Evolutionary conservation across 2,113 vertebrate genomes (phyloP).

Genomic region (Ivindomyrus marchei): DNA sequence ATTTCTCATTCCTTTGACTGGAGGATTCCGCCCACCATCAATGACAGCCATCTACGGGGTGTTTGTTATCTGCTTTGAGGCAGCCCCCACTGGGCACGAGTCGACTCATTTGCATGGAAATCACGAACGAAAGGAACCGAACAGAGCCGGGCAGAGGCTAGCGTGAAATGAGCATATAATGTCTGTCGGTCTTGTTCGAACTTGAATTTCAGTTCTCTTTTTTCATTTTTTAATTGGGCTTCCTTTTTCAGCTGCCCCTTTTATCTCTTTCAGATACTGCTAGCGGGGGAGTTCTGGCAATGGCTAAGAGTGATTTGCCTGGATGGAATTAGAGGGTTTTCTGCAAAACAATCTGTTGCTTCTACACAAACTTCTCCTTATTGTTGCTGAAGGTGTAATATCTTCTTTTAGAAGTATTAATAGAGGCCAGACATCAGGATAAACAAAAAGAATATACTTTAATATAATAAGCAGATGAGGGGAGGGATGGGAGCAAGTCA

Average conservation of each 20-base stretch:
- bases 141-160: neutral
- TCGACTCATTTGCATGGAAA: neutral
- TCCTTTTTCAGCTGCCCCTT: neutral
- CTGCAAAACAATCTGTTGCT: neutral
- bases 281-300: neutral
- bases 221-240: constrained; percentile 8
- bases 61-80: neutral
- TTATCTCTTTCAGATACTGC: neutral
- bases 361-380: neutral
- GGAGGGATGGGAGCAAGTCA: too few relatives aligned
- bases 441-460: neutral
- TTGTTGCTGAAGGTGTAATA: neutral
- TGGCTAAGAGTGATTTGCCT: neutral
- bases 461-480: neutral
- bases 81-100: neutral
- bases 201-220: neutral
- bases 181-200: neutral
- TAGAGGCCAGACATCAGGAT: neutral
- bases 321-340: neutral
- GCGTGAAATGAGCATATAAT: constrained; percentile 1
- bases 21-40: neutral
- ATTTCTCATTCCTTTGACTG: neutral
- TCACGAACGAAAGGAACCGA: neutral
- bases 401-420: neutral
- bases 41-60: neutral